Conservation (phyloP, 2,113 vertebrate species). For the Ctenodactylus gundi region DNA sequence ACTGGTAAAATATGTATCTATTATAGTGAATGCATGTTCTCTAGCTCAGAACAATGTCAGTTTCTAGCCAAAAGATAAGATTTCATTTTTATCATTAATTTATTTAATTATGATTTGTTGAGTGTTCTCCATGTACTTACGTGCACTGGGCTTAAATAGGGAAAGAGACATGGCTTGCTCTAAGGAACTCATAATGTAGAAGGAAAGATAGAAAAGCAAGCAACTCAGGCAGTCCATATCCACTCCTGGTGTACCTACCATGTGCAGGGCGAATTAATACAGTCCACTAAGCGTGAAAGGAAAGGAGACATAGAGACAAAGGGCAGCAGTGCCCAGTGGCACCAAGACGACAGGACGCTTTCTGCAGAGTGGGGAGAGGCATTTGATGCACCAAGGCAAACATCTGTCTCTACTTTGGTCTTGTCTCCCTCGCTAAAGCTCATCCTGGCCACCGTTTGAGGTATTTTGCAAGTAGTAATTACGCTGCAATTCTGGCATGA, state of each 20-base stretch:
- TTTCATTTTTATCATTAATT: not conserved
- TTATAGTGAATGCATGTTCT: not conserved
- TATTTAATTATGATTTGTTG: not conserved
- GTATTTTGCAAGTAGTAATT: slow-evolving; percentile 46
- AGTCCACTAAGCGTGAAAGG: not conserved
- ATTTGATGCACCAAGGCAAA: not conserved
- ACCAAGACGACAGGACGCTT: not conserved
- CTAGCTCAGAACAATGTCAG: not conserved
- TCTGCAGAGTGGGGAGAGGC: not conserved
- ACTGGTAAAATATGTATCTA: slow-evolving; percentile 15
- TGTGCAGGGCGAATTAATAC: not conserved
- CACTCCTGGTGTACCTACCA: not conserved
- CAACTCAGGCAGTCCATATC: not conserved
- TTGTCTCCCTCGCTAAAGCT: slow-evolving; percentile 9
- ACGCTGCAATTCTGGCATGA: slow-evolving; percentile 36
- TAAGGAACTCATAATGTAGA: not conserved
- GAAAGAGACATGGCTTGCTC: not conserved
- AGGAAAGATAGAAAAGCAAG: not conserved
- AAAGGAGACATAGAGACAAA: no score
- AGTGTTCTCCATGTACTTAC: not conserved
- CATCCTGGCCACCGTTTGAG: not conserved
- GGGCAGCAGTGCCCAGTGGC: no score
- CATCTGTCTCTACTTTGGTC: not conserved
- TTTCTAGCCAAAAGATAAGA: not conserved
- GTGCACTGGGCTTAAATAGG: not conserved